Evolutionary conservation across 2,797 vertebrate species (phyloP).

Genomic region (Phataginus tetradactyla): DNA sequence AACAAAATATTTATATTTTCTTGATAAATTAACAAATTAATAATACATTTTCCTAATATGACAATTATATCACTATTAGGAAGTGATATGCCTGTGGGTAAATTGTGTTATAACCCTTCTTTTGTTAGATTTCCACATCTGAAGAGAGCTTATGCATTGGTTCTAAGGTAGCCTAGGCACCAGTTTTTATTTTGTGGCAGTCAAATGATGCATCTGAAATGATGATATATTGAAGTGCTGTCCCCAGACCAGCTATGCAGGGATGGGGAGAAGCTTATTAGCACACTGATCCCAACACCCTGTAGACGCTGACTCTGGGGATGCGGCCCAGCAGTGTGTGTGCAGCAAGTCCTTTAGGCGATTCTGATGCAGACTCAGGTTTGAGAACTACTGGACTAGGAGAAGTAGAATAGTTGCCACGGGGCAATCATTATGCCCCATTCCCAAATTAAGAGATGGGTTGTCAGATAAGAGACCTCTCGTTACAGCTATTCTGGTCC

Average conservation of each 20-base stretch:
- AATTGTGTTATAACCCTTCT: not conserved
- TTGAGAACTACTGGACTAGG: not conserved
- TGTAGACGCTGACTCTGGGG: not conserved
- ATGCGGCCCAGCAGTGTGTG: not conserved
- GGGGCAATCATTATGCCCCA: not conserved
- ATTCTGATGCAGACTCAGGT: not conserved
- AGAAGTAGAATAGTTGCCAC: not conserved
- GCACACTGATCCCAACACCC: not conserved
- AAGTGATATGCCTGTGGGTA: not conserved
- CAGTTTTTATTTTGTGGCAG: not conserved
- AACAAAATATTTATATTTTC: conserved; percentile 17
- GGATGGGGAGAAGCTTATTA: not conserved
- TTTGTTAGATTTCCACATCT: not conserved
- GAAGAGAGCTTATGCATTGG: not conserved
- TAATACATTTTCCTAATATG: not conserved
- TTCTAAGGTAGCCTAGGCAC: not conserved
- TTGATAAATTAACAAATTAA: conserved; percentile 4
- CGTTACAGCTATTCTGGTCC: not conserved
- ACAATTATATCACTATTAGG: not conserved
- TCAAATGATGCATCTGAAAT: not conserved
- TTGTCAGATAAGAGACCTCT: not conserved
- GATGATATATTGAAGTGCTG: not conserved
- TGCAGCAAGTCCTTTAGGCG: not conserved
- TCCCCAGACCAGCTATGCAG: not conserved
- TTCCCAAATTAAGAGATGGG: not conserved